A percentile compares a stretch with the other conserved stretches of the same genome.
These are phyloP conservation scores for Anas acuta DNA, from an alignment of 2,797 vertebrate genomes.

Conservation along the genomic window DNA sequence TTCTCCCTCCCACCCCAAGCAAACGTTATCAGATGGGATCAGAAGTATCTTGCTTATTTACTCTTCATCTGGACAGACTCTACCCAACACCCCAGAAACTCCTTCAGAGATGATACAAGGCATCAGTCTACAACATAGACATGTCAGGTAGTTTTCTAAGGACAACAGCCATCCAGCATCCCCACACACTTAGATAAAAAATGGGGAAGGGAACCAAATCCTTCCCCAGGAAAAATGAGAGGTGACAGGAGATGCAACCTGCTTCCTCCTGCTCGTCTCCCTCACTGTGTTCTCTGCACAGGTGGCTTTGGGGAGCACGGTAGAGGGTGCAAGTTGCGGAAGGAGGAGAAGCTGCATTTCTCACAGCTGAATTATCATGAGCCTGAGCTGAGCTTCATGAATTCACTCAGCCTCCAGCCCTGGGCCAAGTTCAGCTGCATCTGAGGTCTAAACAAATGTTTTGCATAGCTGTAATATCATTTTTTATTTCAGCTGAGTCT, in stretches of 20 bases:
- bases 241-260: background rate
- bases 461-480: background rate
- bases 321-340: background rate
- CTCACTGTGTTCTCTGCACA: background rate
- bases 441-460: constrained; percentile 32
- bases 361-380: constrained; percentile 18
- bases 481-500: constrained; percentile 21
- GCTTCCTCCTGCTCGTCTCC: background rate
- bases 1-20: background rate
- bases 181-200: background rate
- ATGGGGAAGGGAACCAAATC: background rate
- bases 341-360: constrained; percentile 20
- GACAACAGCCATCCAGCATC: background rate
- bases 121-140: background rate
- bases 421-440: constrained; percentile 31
- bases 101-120: background rate
- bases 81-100: background rate
- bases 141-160: background rate
- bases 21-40: background rate
- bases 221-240: background rate
- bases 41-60: background rate
- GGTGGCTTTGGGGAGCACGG: background rate
- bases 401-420: constrained; percentile 31
- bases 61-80: background rate
- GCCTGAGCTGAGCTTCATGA: constrained; percentile 30